Conservation (phyloP, 2,888 invertebrate species). For the Venustoraphidia nigricollis region DNA sequence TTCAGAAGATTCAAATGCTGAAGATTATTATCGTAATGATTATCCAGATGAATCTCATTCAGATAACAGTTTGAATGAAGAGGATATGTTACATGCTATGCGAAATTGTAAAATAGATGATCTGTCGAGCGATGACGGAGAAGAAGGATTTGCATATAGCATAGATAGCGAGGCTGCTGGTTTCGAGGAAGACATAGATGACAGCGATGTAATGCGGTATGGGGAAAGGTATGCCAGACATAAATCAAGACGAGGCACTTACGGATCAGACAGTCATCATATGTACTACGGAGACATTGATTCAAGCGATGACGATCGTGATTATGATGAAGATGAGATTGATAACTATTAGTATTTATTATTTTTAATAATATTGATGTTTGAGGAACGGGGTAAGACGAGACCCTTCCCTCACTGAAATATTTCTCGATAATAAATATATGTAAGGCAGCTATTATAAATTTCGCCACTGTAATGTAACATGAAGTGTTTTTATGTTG, state of each 20-base stretch:
- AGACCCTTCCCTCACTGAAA: no score
- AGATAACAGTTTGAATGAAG: conserved; percentile 38
- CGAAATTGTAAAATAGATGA: conserved; percentile 18
- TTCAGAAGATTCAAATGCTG: conserved; percentile 61
- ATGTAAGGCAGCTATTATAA: no score
- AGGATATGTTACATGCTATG: conserved; percentile 45
- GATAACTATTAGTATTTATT: no score
- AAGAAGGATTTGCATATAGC: conserved; percentile 27
- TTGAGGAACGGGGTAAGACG: no score
- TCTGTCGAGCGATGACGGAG: conserved; percentile 25
- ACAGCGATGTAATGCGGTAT: conserved; percentile 39
- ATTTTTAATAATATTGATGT: no score
- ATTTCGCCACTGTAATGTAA: no score
- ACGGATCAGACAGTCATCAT: no score
- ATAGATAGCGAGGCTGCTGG: conserved; percentile 20
- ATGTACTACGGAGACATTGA: no score
- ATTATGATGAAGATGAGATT: no score
- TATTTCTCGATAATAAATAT: no score
- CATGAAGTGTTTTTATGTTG: no score
- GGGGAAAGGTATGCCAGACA: conserved; percentile 53
- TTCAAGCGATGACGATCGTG: no score
- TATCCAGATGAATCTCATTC: conserved; percentile 46
- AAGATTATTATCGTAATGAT: conserved; percentile 61
- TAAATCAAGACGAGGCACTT: conserved; percentile 29
- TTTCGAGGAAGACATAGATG: conserved; percentile 28